Conservation (phyloP, 2,888 invertebrate genomes). For the Meliscaeva auricollis region DNA sequence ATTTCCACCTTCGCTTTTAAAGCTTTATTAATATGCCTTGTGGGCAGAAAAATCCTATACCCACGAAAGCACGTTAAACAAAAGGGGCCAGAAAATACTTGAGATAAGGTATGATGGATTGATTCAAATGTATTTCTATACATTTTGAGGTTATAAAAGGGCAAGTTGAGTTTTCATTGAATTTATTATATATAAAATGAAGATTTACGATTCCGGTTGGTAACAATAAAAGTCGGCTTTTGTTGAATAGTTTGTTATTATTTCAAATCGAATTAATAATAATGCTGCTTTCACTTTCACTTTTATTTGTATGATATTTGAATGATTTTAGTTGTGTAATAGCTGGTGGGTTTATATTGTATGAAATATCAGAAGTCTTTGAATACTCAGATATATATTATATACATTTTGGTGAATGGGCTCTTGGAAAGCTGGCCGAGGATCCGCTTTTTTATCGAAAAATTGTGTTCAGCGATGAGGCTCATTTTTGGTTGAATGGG, state of each 20-base stretch:
- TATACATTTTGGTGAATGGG: no score
- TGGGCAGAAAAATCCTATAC: not conserved
- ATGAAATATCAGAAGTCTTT: no score
- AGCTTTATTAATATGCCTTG: not conserved
- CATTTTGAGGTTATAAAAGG: not conserved
- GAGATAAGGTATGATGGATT: slow-evolving; percentile 14
- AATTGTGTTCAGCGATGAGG: no score
- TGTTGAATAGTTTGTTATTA: not conserved
- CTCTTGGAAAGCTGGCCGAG: no score
- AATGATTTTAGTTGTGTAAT: no score
- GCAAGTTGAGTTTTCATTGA: slow-evolving; percentile 4
- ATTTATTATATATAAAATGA: not conserved
- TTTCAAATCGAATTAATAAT: not conserved
- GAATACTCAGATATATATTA: no score
- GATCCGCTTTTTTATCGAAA: no score
- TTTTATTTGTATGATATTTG: no score
- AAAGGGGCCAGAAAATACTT: not conserved
- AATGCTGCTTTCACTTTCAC: slow-evolving; percentile 29
- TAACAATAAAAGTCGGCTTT: not conserved
- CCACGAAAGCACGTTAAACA: not conserved
- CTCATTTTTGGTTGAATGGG: no score
- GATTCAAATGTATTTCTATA: not conserved
- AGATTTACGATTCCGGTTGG: not conserved
- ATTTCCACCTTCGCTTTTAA: not conserved
- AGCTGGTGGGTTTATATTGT: no score